Evolutionary conservation across 2,888 invertebrate species (phyloP).

Genomic region (Blastobasis adustella): DNA sequence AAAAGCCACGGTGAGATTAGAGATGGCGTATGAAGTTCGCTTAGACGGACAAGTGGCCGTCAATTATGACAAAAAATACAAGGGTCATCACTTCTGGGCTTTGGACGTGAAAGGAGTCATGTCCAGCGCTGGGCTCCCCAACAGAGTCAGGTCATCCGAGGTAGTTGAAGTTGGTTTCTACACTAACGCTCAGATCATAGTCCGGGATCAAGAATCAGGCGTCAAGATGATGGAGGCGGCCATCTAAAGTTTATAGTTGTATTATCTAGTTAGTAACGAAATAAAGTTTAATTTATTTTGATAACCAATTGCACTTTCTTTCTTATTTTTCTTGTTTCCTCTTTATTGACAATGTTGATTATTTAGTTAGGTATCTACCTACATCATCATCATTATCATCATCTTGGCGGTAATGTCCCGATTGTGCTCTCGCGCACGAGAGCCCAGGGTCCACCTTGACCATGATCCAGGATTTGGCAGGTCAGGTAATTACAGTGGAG

Average conservation of each 20-base stretch:
- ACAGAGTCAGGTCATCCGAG: background rate
- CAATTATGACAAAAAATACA: constrained; percentile 10
- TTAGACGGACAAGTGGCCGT: constrained; percentile 12
- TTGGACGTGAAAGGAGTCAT: constrained; percentile 11
- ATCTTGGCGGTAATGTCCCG: too few species aligned
- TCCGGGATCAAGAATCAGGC: background rate
- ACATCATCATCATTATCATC: too few species aligned
- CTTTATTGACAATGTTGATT: too few species aligned
- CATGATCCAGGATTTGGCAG: too few species aligned
- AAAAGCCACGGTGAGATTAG: constrained; percentile 2
- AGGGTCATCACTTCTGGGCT: constrained; percentile 17
- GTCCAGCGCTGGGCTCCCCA: background rate
- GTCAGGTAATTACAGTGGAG: too few species aligned
- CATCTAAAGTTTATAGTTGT: background rate
- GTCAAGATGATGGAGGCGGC: background rate
- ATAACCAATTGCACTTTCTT: too few species aligned
- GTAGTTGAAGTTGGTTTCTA: background rate
- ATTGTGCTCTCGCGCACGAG: too few species aligned
- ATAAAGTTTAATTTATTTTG: too few species aligned
- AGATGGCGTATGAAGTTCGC: constrained; percentile 14
- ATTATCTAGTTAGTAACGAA: too few species aligned
- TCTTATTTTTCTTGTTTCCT: too few species aligned
- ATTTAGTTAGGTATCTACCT: too few species aligned
- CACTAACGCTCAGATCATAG: background rate
- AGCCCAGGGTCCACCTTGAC: too few species aligned